These are phyloP conservation scores for Tolmerus cingulatus DNA, from an alignment of 2,888 invertebrate species.

Conservation along the genomic window DNA sequence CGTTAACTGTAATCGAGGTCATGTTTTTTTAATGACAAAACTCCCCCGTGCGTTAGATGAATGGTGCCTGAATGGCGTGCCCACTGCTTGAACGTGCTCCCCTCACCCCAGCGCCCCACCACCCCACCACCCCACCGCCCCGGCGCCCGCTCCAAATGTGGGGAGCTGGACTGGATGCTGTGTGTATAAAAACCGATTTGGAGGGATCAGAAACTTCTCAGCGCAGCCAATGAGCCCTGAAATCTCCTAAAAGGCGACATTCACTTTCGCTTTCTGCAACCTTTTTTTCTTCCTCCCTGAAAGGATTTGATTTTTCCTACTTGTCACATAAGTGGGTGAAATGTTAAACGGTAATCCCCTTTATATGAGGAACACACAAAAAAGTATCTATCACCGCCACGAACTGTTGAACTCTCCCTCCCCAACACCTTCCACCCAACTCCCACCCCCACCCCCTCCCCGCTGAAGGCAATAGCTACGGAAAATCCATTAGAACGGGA, in stretches of 20 bases:
- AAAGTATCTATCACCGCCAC: constrained; percentile 35
- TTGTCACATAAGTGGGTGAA: constrained; percentile 31
- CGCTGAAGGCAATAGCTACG: neutral
- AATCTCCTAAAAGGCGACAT: constrained; percentile 35
- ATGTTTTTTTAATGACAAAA: neutral
- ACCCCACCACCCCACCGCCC: no score
- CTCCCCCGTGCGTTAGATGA: neutral
- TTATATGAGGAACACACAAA: constrained; percentile 28
- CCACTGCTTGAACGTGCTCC: neutral
- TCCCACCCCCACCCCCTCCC: no score
- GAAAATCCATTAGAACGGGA: constrained; percentile 40
- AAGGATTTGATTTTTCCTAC: constrained; percentile 16
- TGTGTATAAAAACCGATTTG: constrained; percentile 6
- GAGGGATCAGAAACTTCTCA: constrained; percentile 6
- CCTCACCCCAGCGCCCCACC: no score
- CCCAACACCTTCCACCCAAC: neutral
- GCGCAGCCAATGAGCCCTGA: constrained; percentile 38
- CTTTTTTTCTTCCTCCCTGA: constrained; percentile 1
- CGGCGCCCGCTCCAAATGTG: neutral
- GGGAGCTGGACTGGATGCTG: neutral
- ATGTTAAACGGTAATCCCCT: constrained; percentile 39
- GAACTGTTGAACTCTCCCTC: constrained; percentile 23
- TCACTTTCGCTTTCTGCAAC: constrained; percentile 30
- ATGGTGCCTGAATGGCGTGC: neutral
- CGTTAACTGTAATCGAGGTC: neutral